These are phyloP conservation scores for Panthera leo DNA, from an alignment of 2,113 vertebrate genomes.

Conservation along the genomic window DNA sequence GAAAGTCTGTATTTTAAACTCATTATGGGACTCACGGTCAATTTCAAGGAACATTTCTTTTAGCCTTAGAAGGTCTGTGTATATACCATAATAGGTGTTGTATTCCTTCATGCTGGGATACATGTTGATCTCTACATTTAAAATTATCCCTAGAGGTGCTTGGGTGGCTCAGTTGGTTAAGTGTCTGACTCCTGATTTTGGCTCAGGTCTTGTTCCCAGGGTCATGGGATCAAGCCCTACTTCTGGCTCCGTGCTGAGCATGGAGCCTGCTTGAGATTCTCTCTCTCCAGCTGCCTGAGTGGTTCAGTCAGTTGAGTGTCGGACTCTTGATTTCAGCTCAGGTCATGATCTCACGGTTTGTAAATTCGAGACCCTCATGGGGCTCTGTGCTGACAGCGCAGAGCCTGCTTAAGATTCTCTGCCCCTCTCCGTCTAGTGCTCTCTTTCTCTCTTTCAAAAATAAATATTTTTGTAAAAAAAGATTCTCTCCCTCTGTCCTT, in stretches of 20 bases:
- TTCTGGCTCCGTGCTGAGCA: background rate
- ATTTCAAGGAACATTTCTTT: constrained; percentile 30
- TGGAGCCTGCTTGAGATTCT: background rate
- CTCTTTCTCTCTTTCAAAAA: too few relatives aligned
- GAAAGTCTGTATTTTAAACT: background rate
- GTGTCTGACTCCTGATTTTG: background rate
- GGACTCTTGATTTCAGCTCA: too few relatives aligned
- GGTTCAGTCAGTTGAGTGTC: too few relatives aligned
- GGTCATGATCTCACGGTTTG: too few relatives aligned
- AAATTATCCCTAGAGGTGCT: background rate
- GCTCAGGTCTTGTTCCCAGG: background rate
- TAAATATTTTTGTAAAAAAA: too few relatives aligned
- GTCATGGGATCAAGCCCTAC: background rate
- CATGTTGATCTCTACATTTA: background rate
- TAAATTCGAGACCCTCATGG: too few relatives aligned
- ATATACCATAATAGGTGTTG: background rate
- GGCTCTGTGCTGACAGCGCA: too few relatives aligned
- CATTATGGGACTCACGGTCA: background rate
- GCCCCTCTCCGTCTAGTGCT: too few relatives aligned
- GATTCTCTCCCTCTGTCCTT: background rate
- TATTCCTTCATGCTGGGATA: background rate
- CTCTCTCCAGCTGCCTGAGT: background rate
- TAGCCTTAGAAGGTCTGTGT: background rate
- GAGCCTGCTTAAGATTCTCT: too few relatives aligned
- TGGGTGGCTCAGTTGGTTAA: background rate